A percentile compares a stretch with the other conserved stretches of the same genome.
These are phyloP conservation scores for Drosophila melanica DNA, from an alignment of 1,140 invertebrate species.

Conservation along the genomic window DNA sequence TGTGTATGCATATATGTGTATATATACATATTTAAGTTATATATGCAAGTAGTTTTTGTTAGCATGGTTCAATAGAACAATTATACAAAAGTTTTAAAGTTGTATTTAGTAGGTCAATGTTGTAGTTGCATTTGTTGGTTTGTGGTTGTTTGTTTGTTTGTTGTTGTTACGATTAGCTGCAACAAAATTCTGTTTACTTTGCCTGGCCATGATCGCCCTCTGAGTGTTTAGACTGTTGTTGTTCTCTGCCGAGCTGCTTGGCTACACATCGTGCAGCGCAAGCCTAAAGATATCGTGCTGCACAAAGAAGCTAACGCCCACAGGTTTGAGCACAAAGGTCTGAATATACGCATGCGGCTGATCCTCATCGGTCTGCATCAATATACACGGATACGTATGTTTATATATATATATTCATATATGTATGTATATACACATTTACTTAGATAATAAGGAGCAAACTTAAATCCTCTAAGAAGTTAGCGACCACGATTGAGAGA, in stretches of 20 bases:
- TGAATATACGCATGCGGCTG: slow-evolving; percentile 95
- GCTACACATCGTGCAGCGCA: slow-evolving; percentile 90
- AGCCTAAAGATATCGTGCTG: slow-evolving; percentile 96
- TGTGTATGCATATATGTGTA: not conserved
- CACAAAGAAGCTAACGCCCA: slow-evolving; percentile 93
- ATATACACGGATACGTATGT: slow-evolving; percentile 27
- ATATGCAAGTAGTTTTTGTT: slow-evolving; percentile 19
- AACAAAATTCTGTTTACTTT: slow-evolving; percentile 35
- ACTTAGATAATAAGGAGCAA: too few species aligned
- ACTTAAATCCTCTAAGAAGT: too few species aligned
- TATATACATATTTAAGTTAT: slow-evolving; percentile 1
- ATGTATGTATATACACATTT: slow-evolving; percentile 13
- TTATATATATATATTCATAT: slow-evolving; percentile 21
- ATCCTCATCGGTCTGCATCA: slow-evolving; percentile 92
- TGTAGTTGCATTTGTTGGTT: not conserved
- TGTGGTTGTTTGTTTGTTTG: not conserved
- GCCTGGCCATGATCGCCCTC: slow-evolving; percentile 21
- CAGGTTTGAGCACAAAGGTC: slow-evolving; percentile 95
- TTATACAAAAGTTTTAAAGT: slow-evolving; percentile 24
- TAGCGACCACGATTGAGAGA: not conserved
- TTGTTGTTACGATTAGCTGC: slow-evolving; percentile 9
- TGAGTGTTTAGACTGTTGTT: slow-evolving; percentile 8
- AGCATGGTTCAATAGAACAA: slow-evolving; percentile 33
- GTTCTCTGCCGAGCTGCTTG: slow-evolving; percentile 10
- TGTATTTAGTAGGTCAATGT: slow-evolving; percentile 29